Evolutionary conservation across 2,797 vertebrate genomes (phyloP).

Genomic region (Gymnothorax javanicus): DNA sequence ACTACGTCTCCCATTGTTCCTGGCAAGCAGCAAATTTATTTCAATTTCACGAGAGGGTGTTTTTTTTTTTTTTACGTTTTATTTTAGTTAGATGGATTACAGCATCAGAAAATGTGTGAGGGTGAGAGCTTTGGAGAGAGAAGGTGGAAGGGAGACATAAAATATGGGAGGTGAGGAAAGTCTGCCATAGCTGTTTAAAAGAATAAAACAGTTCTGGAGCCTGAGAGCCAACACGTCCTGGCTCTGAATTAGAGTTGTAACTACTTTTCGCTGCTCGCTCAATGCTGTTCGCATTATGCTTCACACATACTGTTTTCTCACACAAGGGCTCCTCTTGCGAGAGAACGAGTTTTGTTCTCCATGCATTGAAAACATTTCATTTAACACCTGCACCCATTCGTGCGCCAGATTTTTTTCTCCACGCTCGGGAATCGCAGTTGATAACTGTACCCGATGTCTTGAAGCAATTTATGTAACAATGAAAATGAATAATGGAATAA

Average conservation of each 20-base stretch:
- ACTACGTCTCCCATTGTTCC: conserved; percentile 49
- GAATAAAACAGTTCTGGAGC: background rate
- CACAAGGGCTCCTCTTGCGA: conserved; percentile 25
- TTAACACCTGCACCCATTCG: no score
- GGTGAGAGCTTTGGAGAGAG: conserved; percentile 22
- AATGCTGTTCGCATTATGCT: background rate
- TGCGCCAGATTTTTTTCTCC: background rate
- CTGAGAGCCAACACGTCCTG: background rate
- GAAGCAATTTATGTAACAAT: background rate
- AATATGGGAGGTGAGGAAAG: conserved; percentile 1
- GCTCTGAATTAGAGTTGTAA: background rate
- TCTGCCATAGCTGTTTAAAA: background rate
- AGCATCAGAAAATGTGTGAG: background rate
- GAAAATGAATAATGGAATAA: background rate
- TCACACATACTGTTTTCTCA: background rate
- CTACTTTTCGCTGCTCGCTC: background rate
- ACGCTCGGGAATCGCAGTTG: background rate
- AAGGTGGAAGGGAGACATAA: conserved; percentile 16
- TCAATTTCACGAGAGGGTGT: conserved; percentile 52
- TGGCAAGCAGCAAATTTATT: conserved; percentile 42
- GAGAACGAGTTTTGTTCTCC: background rate
- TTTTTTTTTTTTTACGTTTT: conserved; percentile 54
- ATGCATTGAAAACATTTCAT: background rate
- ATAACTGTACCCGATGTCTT: background rate
- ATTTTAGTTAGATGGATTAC: conserved; percentile 56